These are phyloP conservation scores for Carlito syrichta DNA, from an alignment of 2,113 vertebrate species.

Conservation along the genomic window DNA sequence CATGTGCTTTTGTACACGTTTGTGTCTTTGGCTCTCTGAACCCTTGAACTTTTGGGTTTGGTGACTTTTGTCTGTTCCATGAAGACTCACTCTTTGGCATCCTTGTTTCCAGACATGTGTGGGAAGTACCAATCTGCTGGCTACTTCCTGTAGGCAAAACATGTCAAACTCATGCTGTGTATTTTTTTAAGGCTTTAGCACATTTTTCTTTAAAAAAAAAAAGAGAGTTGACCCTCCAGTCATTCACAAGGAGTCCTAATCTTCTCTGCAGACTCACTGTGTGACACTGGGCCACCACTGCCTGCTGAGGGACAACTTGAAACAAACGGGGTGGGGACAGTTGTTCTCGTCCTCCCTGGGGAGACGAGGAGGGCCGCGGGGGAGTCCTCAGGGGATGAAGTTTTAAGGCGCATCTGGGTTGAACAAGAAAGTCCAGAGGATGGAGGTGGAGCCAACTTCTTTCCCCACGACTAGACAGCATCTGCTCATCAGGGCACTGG, in stretches of 20 bases:
- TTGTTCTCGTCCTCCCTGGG: neutral
- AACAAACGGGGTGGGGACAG: neutral
- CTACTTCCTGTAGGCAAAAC: neutral
- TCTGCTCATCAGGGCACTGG: neutral
- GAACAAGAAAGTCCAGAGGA: neutral
- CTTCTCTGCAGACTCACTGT: neutral
- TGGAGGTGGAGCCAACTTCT: neutral
- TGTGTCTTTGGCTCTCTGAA: neutral
- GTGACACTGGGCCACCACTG: neutral
- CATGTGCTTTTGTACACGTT: neutral
- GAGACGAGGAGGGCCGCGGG: neutral
- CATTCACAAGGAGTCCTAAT: neutral
- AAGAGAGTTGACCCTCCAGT: neutral
- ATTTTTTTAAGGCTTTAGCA: neutral
- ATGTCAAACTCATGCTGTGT: neutral
- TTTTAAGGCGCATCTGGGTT: neutral
- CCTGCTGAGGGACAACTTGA: neutral
- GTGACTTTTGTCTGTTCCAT: too few relatives aligned
- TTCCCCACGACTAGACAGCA: neutral
- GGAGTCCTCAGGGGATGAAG: neutral
- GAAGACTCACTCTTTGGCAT: neutral
- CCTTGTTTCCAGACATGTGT: neutral
- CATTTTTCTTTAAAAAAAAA: neutral
- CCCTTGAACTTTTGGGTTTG: neutral
- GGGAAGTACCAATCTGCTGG: neutral